Evolutionary conservation across 1,140 invertebrate species (phyloP).

Genomic region (Popillia japonica): DNA sequence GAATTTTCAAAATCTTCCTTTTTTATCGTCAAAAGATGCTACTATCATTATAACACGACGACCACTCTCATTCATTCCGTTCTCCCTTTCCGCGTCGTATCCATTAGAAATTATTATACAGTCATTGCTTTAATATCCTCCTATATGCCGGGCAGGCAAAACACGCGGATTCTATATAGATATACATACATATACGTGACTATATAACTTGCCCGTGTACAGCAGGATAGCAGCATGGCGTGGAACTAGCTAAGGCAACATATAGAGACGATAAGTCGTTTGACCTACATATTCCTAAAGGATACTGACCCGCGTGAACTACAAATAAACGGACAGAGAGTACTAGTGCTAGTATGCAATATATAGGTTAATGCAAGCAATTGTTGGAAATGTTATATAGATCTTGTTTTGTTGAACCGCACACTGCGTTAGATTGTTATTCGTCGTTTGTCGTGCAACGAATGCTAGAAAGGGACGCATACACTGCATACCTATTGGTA

Average conservation of each 20-base stretch:
- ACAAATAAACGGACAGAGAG: constrained; percentile 31
- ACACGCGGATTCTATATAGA: not conserved
- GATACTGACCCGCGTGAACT: constrained; percentile 39
- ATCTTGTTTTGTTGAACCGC: constrained; percentile 21
- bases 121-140: too few relatives aligned
- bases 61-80: too few relatives aligned
- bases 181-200: not conserved
- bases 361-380: constrained; percentile 39
- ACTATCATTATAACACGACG: too few relatives aligned
- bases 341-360: constrained; percentile 31
- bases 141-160: not conserved
- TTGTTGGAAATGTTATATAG: constrained; percentile 35
- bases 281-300: constrained; percentile 39
- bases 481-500: not conserved
- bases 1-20: too few relatives aligned
- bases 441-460: not conserved
- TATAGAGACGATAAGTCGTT: constrained; percentile 35
- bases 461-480: not conserved
- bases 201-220: not conserved
- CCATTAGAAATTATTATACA: too few relatives aligned
- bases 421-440: not conserved
- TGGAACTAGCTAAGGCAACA: not conserved
- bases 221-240: not conserved
- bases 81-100: too few relatives aligned
- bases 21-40: too few relatives aligned